Base-by-base conservation (phyloP, 2,113 vertebrate species). In the Malurus alboscapulatus region DNA sequence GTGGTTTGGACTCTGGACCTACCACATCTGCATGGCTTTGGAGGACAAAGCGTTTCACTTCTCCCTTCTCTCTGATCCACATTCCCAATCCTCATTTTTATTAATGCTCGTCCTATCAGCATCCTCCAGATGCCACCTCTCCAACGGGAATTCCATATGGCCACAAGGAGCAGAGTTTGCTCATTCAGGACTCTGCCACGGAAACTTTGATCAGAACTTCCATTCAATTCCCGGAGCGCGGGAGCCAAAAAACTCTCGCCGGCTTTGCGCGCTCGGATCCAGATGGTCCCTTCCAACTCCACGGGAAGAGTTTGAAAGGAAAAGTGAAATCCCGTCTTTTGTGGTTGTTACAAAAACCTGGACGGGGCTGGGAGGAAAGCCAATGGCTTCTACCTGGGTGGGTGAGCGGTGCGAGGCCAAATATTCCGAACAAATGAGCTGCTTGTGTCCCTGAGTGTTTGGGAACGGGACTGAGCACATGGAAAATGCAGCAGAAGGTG, bases 401-500 rank as follows among this genome's bases (percentile, higher is more conserved):
- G 55, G 50, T 4, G 24, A 53, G 38, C 0, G 0, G 3, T 55
- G 3, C 14, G 40, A 87, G 51, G 85, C 68, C 25, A 81, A 48
- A 42, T 2, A 6, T 68, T 75, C 63, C 53, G 5, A 7, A 20
- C 9, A 51, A n/a, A 75, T 40, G 9, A 24, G 51, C 30, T 84
- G 7, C 76, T 76, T 47, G 14, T 66, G 26, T 8, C 40, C 24
- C 38, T 55, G 59, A 6, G 20, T 40, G 69, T 10, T 55, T 82
- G 92, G 88, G 48, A 77, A 81, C 10, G 12, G 84, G 9, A 50
- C 63, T 26, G 6, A 80, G 51, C 55, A 25, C 27, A 1, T 11
- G 29, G 59, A 63, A 90, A 88, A 90, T 10, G 27, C 36, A 71
- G 79, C 90, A 92, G 88, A 44, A 95, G 92, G 78, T 89, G 94